Base-by-base conservation (phyloP, 92 coral and sea anemone species). In the Zoanthus solanderi region DNA sequence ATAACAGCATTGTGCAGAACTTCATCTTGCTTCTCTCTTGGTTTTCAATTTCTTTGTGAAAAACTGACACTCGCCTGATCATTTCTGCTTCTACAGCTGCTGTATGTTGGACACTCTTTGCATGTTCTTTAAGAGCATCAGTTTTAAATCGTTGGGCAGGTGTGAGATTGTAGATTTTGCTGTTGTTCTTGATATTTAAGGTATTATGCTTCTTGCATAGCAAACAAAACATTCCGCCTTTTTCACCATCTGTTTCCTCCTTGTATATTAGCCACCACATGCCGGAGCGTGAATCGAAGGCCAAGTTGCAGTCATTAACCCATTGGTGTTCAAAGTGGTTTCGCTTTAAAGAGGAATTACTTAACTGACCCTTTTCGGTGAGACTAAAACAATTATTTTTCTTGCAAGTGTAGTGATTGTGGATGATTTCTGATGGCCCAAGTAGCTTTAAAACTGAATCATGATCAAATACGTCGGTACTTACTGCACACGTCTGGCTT, bases 241-340 rank as follows among this genome's bases (percentile, higher is more conserved):
- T 37, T 4, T 37, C 42, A 37, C 4, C 42, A 37, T 37, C 42
- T 37, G 42, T 2, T 15, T 14, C 87, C 15, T 75, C 89, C 9
- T 50, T 75, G 14, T 77, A 84, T 14, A 73, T 50, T 1, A 89
- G 85, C 86, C 89, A 84, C 79, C 88, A 75, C 60, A 88, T 72
- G 73, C 83, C 87, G 44, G 87, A 81, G 47, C 46, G 12, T 73
- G 58, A 46, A 88, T 71, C 44, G 77, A 60, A 10, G 16, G 79
- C 79, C 57, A 86, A 84, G 83, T 90, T 47, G 71, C 89, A 77
- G 87, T 89, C 83, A 80, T 91, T 83, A 58, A 92, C 81, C 87
- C 91, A 89, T 76, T 87, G 53, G 79, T 92, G 90, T 87, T 92
- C 89, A 65, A 88, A 88, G 81, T 79, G 71, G 75, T 82, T 87